These are phyloP conservation scores for Mycalesis mineus DNA, from an alignment of 2,888 invertebrate genomes.

Conservation along the genomic window DNA sequence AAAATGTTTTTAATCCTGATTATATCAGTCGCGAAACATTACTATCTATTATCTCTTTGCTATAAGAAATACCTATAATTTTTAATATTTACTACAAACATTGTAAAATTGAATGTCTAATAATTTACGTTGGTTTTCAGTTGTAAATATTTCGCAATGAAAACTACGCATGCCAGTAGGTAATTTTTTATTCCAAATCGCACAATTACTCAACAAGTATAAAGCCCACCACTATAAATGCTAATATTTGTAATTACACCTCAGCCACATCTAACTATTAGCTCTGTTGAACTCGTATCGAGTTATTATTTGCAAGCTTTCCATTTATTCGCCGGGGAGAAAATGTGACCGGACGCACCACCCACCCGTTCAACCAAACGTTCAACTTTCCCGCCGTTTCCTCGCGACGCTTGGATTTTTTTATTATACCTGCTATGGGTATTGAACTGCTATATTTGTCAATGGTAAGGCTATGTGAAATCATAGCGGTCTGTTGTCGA, in stretches of 20 bases:
- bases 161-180: not conserved
- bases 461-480: too few relatives aligned
- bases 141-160: too few relatives aligned
- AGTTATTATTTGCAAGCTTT: conserved; percentile 32
- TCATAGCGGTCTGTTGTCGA: too few relatives aligned
- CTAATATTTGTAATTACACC: conserved; percentile 5
- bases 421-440: conserved; percentile 26
- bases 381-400: conserved; percentile 50
- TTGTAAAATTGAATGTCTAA: too few relatives aligned
- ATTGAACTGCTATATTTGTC: too few relatives aligned
- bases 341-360: conserved; percentile 40
- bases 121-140: too few relatives aligned
- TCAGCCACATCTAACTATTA: not conserved
- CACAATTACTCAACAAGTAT: not conserved
- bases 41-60: too few relatives aligned
- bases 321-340: conserved; percentile 40
- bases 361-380: conserved; percentile 19
- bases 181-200: not conserved
- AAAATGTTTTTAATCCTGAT: too few relatives aligned
- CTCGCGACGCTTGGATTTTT: conserved; percentile 22
- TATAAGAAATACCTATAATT: too few relatives aligned
- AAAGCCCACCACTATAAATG: conserved; percentile 1
- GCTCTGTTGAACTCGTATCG: conserved; percentile 13
- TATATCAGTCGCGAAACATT: too few relatives aligned
- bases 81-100: too few relatives aligned